Conservation (phyloP, 1,140 invertebrate species). For the Vollenhovia emeryi region DNA sequence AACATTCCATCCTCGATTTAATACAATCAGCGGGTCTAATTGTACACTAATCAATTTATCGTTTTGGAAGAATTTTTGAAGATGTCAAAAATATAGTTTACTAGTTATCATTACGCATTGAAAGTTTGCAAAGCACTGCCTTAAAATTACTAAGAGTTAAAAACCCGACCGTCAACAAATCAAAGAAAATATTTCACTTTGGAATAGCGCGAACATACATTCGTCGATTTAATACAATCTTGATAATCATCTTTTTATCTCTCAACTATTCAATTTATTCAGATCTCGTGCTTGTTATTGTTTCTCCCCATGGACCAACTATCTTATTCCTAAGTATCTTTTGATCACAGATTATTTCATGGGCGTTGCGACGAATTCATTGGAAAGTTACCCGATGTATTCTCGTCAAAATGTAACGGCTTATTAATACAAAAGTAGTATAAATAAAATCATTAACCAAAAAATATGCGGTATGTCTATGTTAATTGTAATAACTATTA, state of each 20-base stretch:
- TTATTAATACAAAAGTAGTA: conserved; percentile 34
- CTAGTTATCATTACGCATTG: background rate
- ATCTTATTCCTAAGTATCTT: conserved; percentile 18
- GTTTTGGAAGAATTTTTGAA: background rate
- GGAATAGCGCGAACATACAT: background rate
- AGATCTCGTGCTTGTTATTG: background rate
- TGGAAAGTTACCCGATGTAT: conserved; percentile 24
- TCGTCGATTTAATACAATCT: background rate
- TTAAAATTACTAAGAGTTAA: background rate
- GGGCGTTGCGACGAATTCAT: conserved; percentile 18
- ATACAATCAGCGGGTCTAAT: background rate
- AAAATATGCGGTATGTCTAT: conserved; percentile 22
- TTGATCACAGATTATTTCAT: conserved; percentile 53
- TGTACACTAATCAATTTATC: background rate
- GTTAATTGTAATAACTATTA: conserved; percentile 46
- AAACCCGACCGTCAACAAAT: background rate
- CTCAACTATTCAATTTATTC: background rate
- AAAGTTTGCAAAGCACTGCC: no score
- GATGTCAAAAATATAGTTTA: background rate
- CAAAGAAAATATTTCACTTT: background rate
- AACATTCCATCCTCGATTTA: background rate
- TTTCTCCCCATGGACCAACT: background rate
- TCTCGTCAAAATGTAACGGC: background rate
- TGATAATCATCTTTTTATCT: background rate
- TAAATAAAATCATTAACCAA: conserved; percentile 53